Evolutionary conservation across 1,140 invertebrate species (phyloP).

Genomic region (Caenorhabditis brenneri): DNA sequence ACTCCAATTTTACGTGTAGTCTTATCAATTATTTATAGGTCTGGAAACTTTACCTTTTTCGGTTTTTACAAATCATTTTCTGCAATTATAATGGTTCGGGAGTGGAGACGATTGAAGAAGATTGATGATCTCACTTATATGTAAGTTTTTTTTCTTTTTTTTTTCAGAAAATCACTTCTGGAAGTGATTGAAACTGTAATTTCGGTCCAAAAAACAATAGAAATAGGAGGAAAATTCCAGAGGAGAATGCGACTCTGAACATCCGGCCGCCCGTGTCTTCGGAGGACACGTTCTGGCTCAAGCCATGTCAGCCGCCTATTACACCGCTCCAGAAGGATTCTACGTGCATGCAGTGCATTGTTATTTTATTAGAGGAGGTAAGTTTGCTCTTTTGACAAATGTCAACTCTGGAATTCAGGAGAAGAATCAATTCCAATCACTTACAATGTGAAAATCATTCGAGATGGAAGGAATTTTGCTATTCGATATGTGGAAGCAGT

Average conservation of each 20-base stretch:
- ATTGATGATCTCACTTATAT: conserved; percentile 45
- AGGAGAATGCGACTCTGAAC: conserved; percentile 53
- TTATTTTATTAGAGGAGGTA: conserved; percentile 56
- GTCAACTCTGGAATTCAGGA: neutral
- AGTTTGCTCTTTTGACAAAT: neutral
- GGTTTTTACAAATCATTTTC: neutral
- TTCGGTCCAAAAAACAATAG: neutral
- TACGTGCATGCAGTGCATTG: conserved; percentile 54
- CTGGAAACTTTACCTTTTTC: too few species aligned
- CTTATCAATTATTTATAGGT: neutral
- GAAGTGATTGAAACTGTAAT: neutral
- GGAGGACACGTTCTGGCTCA: conserved; percentile 54
- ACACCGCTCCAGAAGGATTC: conserved; percentile 51
- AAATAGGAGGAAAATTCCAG: conserved; percentile 23
- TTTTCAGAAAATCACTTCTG: neutral
- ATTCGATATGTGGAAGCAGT: conserved; percentile 53
- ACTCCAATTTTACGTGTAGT: too few species aligned
- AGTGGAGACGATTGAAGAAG: conserved; percentile 39
- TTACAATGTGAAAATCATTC: conserved; percentile 50
- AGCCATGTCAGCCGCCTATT: conserved; percentile 53
- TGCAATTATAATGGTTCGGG: conserved; percentile 35
- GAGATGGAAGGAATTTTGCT: conserved; percentile 52
- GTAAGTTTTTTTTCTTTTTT: conserved; percentile 16
- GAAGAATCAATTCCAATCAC: conserved; percentile 52
- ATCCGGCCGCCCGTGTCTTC: conserved; percentile 53